Base-by-base conservation (phyloP, 2,888 invertebrate genomes). In the Theretra japonica region DNA sequence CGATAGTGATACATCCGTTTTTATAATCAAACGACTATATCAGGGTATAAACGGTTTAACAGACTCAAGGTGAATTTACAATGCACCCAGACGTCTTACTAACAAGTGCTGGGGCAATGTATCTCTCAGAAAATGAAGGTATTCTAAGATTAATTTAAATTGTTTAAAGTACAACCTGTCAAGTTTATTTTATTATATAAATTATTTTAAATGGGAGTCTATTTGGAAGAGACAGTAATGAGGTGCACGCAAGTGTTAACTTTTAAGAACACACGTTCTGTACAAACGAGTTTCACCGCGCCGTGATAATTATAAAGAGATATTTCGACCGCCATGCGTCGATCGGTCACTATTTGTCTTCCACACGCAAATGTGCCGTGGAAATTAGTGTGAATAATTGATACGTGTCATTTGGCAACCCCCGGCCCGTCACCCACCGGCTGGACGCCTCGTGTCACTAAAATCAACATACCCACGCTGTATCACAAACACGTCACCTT, bases 351-450 rank as follows among this genome's bases (percentile, higher is more conserved):
- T 93, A 92, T 93, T 93, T 93, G 92, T 92, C 92, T 93, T 93
- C 88, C 84, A 93, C 94, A 94, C 93, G 94, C 94, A 94, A 94
- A 94, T 94, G 94, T 90, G 87, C 85, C 82, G 86, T 91, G 90
- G 89, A 90, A 86, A 91, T 90, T 92, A 88, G 88, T 90, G 87
- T 94, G 92, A 94, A 94, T 94, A 94, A 94, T 94, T 93, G 92
- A 94, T 94, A 90, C 86, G 86, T 93, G 93, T 94, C 93, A 92
- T 94, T 94, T 94, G 94, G 93, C 94, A 93, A 94, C 93, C 90
- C 88, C 91, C 91, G 84, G 76, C 79, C 73, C 73, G 75, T 77
- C 81, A 80, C 77, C 75, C 75, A 33, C 70, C 17, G 41, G 6
- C 65, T 48, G 23, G 17, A 11, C 57, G 59, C 57, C 83, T 80